Evolutionary conservation across 2,113 vertebrate species (phyloP).

Genomic region (Dipodomys ordii): DNA sequence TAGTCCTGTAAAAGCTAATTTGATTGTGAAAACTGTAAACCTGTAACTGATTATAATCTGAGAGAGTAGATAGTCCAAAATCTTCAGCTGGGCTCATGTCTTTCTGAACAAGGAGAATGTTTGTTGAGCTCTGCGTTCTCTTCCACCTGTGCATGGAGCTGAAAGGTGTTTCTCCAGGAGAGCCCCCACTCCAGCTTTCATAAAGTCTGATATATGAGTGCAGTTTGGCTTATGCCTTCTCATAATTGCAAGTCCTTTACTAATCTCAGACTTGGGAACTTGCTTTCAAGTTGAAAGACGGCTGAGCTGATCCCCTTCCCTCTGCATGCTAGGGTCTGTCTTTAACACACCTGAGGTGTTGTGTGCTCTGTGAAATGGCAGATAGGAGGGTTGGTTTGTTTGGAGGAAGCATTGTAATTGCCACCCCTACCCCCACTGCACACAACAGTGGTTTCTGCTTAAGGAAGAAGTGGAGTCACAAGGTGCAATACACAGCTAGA

Average conservation of each 20-base stretch:
- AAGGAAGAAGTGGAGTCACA: background rate
- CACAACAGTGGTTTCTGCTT: background rate
- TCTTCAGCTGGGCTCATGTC: background rate
- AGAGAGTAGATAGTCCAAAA: background rate
- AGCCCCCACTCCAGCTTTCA: background rate
- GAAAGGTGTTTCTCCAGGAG: background rate
- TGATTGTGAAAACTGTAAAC: background rate
- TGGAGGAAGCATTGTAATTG: background rate
- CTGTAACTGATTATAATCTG: constrained; percentile 35
- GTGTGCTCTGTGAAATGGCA: background rate
- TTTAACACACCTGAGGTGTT: too few relatives aligned
- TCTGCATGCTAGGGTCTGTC: too few relatives aligned
- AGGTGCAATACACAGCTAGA: background rate
- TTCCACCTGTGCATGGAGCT: background rate
- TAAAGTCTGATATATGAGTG: background rate
- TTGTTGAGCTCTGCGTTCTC: background rate
- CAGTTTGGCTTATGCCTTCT: background rate
- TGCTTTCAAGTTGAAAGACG: constrained; percentile 23
- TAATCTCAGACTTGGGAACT: constrained; percentile 18
- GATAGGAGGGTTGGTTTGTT: background rate
- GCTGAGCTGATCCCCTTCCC: too few relatives aligned
- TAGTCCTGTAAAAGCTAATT: background rate
- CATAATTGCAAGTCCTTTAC: background rate
- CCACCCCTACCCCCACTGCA: too few relatives aligned
- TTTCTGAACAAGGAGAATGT: background rate